Conservation (phyloP, 2,888 invertebrate species). For the Dexiosoma caninum region DNA sequence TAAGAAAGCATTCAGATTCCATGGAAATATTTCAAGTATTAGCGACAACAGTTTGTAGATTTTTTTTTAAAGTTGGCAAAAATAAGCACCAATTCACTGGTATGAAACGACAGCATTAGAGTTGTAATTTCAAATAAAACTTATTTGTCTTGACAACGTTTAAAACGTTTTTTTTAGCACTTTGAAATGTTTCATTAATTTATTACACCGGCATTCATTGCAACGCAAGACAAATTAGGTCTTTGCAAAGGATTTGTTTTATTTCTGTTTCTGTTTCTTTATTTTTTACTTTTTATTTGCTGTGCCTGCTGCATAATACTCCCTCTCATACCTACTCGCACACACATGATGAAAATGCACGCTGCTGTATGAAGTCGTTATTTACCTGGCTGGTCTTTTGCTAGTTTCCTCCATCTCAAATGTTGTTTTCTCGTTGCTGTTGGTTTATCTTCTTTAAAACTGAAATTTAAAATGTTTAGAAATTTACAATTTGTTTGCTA, state of each 20-base stretch:
- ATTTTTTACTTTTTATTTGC: neutral
- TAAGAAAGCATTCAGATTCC: neutral
- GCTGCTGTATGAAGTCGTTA: neutral
- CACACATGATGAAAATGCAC: neutral
- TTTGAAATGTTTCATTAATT: conserved; percentile 49
- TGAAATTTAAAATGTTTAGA: neutral
- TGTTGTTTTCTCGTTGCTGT: neutral
- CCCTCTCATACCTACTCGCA: neutral
- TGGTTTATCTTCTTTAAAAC: neutral
- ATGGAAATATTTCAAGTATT: conserved; percentile 19
- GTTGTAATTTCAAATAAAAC: conserved; percentile 39
- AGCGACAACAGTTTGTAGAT: neutral
- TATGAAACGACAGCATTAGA: conserved; percentile 22
- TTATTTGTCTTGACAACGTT: conserved; percentile 40
- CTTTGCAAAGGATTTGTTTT: conserved; percentile 2
- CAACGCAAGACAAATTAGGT: neutral
- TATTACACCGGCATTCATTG: conserved; percentile 54
- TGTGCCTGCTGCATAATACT: neutral
- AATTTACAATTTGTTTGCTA: conserved; percentile 18
- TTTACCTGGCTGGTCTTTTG: neutral
- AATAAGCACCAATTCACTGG: conserved; percentile 5
- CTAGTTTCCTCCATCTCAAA: neutral
- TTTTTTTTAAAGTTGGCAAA: neutral
- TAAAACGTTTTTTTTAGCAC: conserved; percentile 6
- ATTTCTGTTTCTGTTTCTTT: neutral